Percentiles rank a stretch among this genome's conserved stretches.
Evolutionary conservation across 2,113 vertebrate genomes (phyloP).

Genomic region (Rallus limicola): DNA sequence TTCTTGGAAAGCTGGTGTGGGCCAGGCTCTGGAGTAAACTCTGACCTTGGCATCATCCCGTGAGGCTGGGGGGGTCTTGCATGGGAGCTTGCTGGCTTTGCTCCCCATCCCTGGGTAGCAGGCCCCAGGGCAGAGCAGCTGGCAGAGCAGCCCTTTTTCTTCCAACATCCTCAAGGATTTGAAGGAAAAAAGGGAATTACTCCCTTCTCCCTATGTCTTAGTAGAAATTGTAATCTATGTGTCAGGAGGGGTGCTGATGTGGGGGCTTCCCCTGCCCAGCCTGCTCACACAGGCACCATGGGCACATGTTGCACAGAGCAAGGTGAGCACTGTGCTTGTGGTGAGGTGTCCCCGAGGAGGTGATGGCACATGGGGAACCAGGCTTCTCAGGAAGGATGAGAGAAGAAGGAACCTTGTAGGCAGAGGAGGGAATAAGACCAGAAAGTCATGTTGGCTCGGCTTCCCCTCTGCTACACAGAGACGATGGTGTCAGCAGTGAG

Average conservation of each 20-base stretch:
- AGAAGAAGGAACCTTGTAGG: background rate
- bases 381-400: background rate
- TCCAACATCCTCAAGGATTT: background rate
- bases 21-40: background rate
- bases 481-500: constrained; percentile 51
- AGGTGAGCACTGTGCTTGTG: fast-evolving
- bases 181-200: background rate
- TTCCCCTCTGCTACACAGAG: background rate
- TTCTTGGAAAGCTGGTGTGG: background rate
- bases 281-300: fast-evolving
- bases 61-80: background rate
- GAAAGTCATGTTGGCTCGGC: background rate
- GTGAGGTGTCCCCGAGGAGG: background rate
- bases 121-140: background rate
- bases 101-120: background rate
- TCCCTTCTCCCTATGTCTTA: background rate
- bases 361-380: fast-evolving
- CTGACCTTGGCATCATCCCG: background rate
- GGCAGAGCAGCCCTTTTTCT: fast-evolving
- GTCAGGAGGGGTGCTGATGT: fast-evolving
- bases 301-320: background rate
- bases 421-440: background rate
- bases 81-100: background rate
- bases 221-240: background rate
- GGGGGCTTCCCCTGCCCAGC: background rate